Percentiles rank a stretch among this genome's conserved stretches.
Conservation (phyloP, 2,797 vertebrate genomes). For the Platyrinchus mystaceus region DNA sequence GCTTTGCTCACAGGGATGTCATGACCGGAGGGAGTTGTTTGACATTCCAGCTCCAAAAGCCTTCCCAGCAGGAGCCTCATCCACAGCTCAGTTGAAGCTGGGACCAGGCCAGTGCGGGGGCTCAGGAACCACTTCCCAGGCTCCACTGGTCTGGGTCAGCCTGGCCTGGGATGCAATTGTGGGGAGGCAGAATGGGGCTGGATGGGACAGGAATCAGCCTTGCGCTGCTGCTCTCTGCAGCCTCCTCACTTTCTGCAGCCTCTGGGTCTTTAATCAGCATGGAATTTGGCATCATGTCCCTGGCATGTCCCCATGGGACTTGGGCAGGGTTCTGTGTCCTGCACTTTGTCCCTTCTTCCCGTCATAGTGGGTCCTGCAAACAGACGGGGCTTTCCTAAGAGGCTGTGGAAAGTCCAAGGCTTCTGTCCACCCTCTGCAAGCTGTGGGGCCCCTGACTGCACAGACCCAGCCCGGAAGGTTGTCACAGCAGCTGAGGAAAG, state of each 20-base stretch:
- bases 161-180: background rate
- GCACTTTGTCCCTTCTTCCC: background rate
- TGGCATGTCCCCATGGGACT: background rate
- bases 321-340: background rate
- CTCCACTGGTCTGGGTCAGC: background rate
- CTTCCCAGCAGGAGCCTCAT: background rate
- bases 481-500: background rate
- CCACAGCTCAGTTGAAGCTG: background rate
- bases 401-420: background rate
- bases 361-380: accelerated
- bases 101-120: background rate
- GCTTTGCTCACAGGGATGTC: constrained; percentile 38
- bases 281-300: background rate
- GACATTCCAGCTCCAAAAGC: constrained; percentile 1
- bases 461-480: background rate
- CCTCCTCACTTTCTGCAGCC: background rate
- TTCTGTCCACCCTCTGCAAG: background rate
- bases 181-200: accelerated
- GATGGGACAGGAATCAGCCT: background rate
- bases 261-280: background rate
- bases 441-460: background rate
- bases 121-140: background rate
- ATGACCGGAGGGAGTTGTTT: constrained; percentile 34
- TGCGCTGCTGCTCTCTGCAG: background rate
- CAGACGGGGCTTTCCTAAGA: constrained; percentile 1